Evolutionary conservation across 2,113 vertebrate species (phyloP).

Genomic region (Craseonycteris thonglongyai): DNA sequence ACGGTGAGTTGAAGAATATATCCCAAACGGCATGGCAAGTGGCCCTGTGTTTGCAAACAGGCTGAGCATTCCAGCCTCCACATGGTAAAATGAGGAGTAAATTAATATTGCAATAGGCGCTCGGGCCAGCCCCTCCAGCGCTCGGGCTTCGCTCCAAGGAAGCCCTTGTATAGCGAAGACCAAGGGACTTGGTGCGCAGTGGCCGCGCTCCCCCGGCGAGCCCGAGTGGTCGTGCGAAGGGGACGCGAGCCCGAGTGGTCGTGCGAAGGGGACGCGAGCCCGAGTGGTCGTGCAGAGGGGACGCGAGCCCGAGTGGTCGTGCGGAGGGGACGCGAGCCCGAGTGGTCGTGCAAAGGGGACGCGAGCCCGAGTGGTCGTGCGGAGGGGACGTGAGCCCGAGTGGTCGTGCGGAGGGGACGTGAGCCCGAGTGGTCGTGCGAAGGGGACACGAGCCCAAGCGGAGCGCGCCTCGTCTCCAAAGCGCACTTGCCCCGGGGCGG

Average conservation of each 20-base stretch:
- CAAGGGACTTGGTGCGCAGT: background rate
- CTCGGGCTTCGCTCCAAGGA: background rate
- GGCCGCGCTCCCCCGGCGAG: no score
- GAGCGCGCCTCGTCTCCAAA: background rate
- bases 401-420: constrained; percentile 11
- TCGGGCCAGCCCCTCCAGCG: background rate
- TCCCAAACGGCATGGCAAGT: background rate
- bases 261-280: constrained; percentile 11
- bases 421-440: no score
- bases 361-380: no score
- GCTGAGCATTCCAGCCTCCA: background rate
- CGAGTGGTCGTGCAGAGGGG: constrained; percentile 10
- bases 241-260: no score
- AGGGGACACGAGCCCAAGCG: no score
- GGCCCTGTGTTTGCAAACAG: background rate
- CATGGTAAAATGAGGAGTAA: background rate
- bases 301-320: no score
- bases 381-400: no score
- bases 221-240: no score
- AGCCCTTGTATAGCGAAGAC: constrained; percentile 40
- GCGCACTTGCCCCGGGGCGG: background rate
- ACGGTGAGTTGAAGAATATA: background rate
- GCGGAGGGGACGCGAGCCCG: no score
- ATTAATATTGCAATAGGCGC: background rate
- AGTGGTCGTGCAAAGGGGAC: constrained; percentile 10